Evolutionary conservation across 2,888 invertebrate genomes (phyloP).

Genomic region (Hirtodrosophila alboralis): DNA sequence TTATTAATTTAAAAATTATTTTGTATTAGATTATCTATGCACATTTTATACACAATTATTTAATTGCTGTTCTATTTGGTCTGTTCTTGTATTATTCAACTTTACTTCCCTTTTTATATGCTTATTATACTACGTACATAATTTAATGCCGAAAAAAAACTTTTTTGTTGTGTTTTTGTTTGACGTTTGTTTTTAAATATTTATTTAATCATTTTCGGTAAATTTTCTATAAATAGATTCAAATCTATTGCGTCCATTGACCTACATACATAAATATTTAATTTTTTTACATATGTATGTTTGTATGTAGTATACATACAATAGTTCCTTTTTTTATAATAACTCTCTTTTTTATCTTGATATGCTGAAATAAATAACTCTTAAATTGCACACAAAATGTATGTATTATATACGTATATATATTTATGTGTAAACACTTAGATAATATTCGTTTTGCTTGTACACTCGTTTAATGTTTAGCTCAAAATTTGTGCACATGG

Average conservation of each 20-base stretch:
- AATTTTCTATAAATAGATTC: constrained; percentile 36
- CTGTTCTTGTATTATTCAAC: background rate
- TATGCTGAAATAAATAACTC: background rate
- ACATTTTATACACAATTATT: constrained; percentile 1
- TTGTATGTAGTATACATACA: constrained; percentile 4
- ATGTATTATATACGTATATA: background rate
- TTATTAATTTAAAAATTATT: background rate
- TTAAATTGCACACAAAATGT: background rate
- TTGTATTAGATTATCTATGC: no score
- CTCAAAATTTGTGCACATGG: background rate
- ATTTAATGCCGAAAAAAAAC: background rate
- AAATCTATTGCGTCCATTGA: constrained; percentile 43
- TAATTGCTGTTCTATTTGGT: background rate
- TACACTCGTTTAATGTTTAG: background rate
- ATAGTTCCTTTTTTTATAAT: background rate
- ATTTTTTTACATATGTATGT: constrained; percentile 11
- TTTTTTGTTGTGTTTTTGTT: constrained; percentile 25
- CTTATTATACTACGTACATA: background rate
- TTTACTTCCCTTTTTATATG: constrained; percentile 1
- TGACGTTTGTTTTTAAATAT: constrained; percentile 8
- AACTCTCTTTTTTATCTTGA: background rate
- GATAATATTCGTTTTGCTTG: constrained; percentile 38
- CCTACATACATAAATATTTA: constrained; percentile 41
- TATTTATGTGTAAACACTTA: constrained; percentile 38
- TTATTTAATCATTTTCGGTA: constrained; percentile 27